These are phyloP conservation scores for Ramphastos sulfuratus DNA, from an alignment of 2,113 vertebrate species.

Conservation along the genomic window DNA sequence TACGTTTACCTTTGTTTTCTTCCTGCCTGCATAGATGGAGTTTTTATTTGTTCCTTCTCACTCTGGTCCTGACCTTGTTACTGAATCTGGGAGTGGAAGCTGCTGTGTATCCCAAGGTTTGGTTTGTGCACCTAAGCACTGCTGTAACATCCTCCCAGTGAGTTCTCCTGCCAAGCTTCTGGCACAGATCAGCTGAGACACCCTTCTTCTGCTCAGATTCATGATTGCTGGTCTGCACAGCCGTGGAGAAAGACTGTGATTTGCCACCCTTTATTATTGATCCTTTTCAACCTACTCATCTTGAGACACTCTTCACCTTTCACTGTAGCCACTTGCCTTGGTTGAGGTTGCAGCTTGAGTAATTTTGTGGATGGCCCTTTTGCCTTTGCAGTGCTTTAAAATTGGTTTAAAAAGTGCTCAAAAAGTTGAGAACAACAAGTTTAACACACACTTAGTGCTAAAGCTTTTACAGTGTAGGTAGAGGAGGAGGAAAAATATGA, in stretches of 20 bases:
- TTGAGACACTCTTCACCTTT: neutral
- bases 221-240: neutral
- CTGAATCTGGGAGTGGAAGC: neutral
- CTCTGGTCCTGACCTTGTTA: neutral
- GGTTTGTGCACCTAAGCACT: neutral
- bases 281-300: neutral
- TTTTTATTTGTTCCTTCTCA: neutral
- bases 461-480: neutral
- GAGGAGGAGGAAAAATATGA: neutral
- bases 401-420: neutral
- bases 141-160: neutral
- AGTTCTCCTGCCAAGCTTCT: neutral
- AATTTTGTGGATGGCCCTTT: neutral
- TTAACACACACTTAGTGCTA: neutral
- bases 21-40: neutral
- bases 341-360: neutral
- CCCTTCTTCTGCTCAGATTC: neutral
- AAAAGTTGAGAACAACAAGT: neutral
- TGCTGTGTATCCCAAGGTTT: neutral
- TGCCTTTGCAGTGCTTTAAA: neutral
- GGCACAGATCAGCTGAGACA: neutral
- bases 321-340: neutral
- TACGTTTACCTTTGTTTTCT: neutral
- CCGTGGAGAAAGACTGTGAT: neutral
- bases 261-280: neutral